Conservation (phyloP, 2,797 vertebrate genomes). For the Catharus ustulatus region DNA sequence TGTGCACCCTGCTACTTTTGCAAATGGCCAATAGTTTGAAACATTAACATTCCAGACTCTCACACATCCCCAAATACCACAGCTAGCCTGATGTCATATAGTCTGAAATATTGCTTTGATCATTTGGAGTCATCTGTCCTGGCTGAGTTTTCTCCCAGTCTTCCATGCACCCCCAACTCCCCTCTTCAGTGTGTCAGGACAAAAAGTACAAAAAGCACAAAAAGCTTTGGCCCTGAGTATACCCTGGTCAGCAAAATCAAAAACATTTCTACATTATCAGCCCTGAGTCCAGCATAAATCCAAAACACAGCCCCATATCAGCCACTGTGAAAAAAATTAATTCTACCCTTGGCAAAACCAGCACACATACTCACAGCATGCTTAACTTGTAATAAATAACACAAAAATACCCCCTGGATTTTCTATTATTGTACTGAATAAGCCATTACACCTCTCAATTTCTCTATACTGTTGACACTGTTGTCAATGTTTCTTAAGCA, state of each 20-base stretch:
- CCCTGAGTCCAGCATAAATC: neutral
- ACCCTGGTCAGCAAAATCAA: neutral
- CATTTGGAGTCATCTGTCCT: neutral
- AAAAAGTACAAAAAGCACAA: neutral
- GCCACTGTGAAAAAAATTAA: neutral
- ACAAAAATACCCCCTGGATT: rapidly evolving
- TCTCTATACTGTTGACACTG: neutral
- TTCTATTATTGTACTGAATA: neutral
- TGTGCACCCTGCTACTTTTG: neutral
- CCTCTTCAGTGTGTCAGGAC: rapidly evolving
- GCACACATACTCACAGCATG: neutral
- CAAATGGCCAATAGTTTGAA: neutral
- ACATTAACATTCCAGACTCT: neutral
- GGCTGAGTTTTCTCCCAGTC: neutral
- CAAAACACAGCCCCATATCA: neutral
- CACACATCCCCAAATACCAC: neutral
- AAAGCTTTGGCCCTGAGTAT: neutral
- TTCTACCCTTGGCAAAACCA: neutral
- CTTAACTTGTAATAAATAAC: neutral
- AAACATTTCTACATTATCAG: neutral
- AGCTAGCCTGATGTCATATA: neutral
- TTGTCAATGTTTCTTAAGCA: neutral
- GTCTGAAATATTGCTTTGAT: neutral
- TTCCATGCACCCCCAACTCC: no score
- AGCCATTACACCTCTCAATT: neutral